Conservation (phyloP, 2,797 vertebrate species). For the Cephalopachus bancanus region DNA sequence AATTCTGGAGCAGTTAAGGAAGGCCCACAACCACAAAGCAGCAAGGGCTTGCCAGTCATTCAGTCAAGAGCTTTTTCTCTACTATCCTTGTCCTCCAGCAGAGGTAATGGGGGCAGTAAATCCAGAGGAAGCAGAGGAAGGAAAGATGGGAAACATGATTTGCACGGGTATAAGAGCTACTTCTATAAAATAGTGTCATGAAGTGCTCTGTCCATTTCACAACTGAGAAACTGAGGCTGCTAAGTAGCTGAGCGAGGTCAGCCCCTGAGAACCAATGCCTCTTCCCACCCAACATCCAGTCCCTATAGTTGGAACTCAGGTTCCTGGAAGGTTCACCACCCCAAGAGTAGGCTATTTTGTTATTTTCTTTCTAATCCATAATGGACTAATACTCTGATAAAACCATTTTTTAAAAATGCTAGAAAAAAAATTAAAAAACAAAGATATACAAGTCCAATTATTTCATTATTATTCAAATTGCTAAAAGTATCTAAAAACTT, state of each 20-base stretch:
- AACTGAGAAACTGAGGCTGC: not conserved
- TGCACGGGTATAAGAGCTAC: not conserved
- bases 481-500: not conserved
- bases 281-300: not conserved
- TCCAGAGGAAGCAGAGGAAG: not conserved
- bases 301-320: too few species aligned
- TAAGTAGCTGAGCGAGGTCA: not conserved
- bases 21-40: not conserved
- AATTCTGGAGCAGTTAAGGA: too few species aligned
- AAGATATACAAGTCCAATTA: not conserved
- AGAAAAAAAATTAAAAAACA: not conserved
- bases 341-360: too few species aligned
- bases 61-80: not conserved
- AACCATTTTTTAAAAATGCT: not conserved
- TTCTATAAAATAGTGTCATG: not conserved
- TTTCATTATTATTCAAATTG: not conserved
- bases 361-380: not conserved
- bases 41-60: too few species aligned
- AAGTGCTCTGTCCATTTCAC: not conserved
- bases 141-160: fast-evolving
- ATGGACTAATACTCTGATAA: not conserved
- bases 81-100: not conserved
- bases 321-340: not conserved
- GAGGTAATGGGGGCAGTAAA: too few species aligned
- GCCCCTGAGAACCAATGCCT: not conserved